Base-by-base conservation (phyloP, 2,888 invertebrate species). In the Fragum whitleyi region DNA sequence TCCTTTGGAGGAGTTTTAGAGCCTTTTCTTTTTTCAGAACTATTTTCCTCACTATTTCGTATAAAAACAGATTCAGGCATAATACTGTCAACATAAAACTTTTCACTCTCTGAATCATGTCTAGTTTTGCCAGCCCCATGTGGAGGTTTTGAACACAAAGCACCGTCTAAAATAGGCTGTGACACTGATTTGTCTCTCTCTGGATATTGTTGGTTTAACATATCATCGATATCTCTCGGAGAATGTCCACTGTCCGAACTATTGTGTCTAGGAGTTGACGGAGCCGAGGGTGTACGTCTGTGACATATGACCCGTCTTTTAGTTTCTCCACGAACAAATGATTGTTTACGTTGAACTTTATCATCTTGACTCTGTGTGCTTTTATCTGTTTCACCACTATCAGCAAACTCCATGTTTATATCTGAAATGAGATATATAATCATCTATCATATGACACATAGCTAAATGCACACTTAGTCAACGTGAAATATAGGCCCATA, bases 221-320 rank as follows among this genome's bases (percentile, higher is more conserved):
- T 42, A 21, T 83, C 82, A 47, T 79, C 82, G 2, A 62, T 68
- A 68, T 84, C 84, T 19, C 51, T 39, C 61, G 62, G 71, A 28
- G 72, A 53, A 42, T 74, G 68, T 39, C 77, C 70, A n/a, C 61
- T 51, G 21, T 77, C 79, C 3, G 32, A 59, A 14, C 57, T 62
- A n/a, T 90, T 89, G 62, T 87, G 86, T 29, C 87, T 80, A 5
- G 92, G 92, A 3, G 91, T 91, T 53, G 86, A 86, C 1, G 91
- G 91, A 51, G 90, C 92, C 14, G 91, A 91, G 0, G 91, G 90
- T 2, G 90, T 87, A 47, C 90, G 87, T n/a, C 91, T 81, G 69
- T 91, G 91, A 69, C 81, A 80, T 21, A 90, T 83, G 21, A 90
- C 90, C 26, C 87, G 86, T n/a, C 92, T 77, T 62, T 89, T 89